phyloP scores from a whole-genome alignment of 2,888 invertebrate genomes.

The Rhodophaea formosa region DNA sequence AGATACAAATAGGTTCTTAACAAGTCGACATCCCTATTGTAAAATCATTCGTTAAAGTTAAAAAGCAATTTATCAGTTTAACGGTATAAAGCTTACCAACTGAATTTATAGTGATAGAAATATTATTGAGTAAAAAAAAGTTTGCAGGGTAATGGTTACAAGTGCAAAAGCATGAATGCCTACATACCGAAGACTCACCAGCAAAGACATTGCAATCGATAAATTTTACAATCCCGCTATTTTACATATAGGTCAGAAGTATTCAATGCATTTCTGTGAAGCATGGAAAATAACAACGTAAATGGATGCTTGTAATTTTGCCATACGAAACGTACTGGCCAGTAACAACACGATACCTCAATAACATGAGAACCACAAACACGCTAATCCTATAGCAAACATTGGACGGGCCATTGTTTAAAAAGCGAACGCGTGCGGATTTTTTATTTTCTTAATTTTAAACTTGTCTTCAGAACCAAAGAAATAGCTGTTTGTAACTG shows the following conservation, averaged over 20 bases:
- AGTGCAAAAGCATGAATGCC: too few species aligned
- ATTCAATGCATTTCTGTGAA: conserved; percentile 2
- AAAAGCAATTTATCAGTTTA: conserved; percentile 23
- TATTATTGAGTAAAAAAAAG: too few species aligned
- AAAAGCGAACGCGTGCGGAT: conserved; percentile 49
- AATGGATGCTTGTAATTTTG: conserved; percentile 16
- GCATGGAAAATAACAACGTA: conserved; percentile 10
- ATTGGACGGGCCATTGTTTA: conserved; percentile 60
- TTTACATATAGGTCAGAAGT: neutral
- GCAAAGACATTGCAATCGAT: too few species aligned
- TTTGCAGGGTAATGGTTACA: too few species aligned
- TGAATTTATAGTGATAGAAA: too few species aligned
- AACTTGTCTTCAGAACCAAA: conserved; percentile 20
- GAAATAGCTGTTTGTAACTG: neutral
- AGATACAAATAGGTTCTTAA: conserved; percentile 29
- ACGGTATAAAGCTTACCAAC: neutral
- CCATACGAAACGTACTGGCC: conserved; percentile 8
- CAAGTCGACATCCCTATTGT: conserved; percentile 24
- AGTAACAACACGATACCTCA: conserved; percentile 30
- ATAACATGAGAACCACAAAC: conserved; percentile 70
- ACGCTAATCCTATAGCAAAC: conserved; percentile 66
- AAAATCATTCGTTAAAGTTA: conserved; percentile 25
- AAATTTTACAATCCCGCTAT: too few species aligned
- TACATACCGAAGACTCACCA: too few species aligned
- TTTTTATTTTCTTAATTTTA: conserved; percentile 43